These are phyloP conservation scores for Echinarachnius parma DNA, from an alignment of 53 echinoderm and acorn worm species.

Conservation along the genomic window DNA sequence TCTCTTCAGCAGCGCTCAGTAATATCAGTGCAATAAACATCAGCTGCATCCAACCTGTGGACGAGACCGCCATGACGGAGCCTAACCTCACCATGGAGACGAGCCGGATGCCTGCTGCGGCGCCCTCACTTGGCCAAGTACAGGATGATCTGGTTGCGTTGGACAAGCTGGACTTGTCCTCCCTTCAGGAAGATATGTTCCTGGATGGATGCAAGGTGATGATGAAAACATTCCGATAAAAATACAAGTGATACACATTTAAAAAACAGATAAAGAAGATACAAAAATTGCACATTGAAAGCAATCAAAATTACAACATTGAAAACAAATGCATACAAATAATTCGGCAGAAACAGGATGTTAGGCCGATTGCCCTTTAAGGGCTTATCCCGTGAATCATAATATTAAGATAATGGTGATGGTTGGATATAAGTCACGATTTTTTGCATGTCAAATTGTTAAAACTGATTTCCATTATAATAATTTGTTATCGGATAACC, in stretches of 20 bases:
- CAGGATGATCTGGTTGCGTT: slow-evolving; percentile 42
- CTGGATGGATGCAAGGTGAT: slow-evolving; percentile 91
- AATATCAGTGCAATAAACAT: slow-evolving; percentile 73
- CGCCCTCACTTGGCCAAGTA: background rate
- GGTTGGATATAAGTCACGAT: too few species aligned
- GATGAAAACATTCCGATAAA: background rate
- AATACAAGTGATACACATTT: background rate
- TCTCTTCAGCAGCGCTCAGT: slow-evolving; percentile 45
- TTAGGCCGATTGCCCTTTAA: too few species aligned
- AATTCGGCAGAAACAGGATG: too few species aligned
- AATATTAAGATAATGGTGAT: too few species aligned
- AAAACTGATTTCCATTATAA: too few species aligned
- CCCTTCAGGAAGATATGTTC: slow-evolving; percentile 53
- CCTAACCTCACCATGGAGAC: slow-evolving; percentile 30
- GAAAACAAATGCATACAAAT: too few species aligned
- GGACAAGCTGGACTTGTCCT: slow-evolving; percentile 55
- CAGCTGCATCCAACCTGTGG: slow-evolving; percentile 57
- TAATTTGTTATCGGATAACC: too few species aligned
- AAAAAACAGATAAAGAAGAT: background rate
- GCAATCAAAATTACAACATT: too few species aligned
- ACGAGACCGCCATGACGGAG: slow-evolving; percentile 72
- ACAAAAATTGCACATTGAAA: too few species aligned
- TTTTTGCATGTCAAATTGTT: too few species aligned
- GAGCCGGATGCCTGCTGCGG: background rate
- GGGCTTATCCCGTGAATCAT: too few species aligned